Conservation (phyloP, 2,113 vertebrate genomes). For the Lichenostomus cassidix region DNA sequence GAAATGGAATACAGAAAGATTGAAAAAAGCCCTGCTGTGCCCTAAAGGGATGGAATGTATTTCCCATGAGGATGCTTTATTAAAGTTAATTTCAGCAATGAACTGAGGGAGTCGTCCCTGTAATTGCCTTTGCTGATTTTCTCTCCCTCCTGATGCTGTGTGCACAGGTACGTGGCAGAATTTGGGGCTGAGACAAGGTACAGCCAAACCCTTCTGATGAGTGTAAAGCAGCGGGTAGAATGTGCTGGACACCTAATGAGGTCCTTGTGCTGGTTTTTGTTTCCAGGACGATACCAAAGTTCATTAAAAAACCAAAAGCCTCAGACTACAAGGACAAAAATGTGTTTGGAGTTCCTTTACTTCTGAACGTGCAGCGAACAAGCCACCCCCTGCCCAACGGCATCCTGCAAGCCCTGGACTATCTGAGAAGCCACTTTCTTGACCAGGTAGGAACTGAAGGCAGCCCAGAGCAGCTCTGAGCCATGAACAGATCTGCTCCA, state of each 20-base stretch:
- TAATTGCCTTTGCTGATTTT: background rate
- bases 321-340: slow-evolving; percentile 78
- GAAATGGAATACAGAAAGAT: background rate
- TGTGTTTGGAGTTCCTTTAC: slow-evolving; percentile 85
- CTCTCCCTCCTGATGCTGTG: background rate
- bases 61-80: background rate
- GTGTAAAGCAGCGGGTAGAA: background rate
- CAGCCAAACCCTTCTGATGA: background rate
- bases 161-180: background rate
- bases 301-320: slow-evolving; percentile 75
- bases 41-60: background rate
- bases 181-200: background rate
- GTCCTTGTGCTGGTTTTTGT: background rate
- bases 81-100: background rate
- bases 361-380: slow-evolving; percentile 78
- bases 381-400: slow-evolving; percentile 80
- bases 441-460: slow-evolving; percentile 77
- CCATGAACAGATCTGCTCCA: background rate
- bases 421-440: slow-evolving; percentile 79
- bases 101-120: background rate
- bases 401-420: slow-evolving; percentile 83
- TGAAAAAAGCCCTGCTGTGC: background rate
- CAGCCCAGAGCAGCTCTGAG: background rate
- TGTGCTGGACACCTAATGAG: background rate
- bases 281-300: slow-evolving; percentile 84